Percentiles rank a stretch among this genome's conserved stretches.
Conservation (phyloP, 2,888 invertebrate genomes). For the Axea sp. region DNA sequence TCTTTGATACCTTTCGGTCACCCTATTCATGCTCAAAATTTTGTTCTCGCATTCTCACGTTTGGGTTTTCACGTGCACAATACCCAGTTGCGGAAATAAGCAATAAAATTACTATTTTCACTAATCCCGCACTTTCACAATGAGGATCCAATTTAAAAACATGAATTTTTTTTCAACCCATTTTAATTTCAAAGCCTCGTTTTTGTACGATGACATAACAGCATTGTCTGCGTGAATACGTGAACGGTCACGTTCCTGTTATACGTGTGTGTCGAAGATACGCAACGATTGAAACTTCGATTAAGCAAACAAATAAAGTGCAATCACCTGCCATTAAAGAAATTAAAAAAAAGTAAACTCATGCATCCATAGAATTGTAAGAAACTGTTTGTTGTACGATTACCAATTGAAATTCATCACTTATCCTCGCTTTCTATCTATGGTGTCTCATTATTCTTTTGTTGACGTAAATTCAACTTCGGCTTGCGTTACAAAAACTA, state of each 20-base stretch:
- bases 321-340: constrained; percentile 1
- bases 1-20: constrained; percentile 7
- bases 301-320: constrained; percentile 11
- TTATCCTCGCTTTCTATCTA: no score
- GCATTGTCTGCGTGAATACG: constrained; percentile 10
- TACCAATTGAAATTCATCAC: no score
- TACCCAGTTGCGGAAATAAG: constrained; percentile 20
- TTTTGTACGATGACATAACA: neutral
- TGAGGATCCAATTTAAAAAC: constrained; percentile 32
- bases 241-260: constrained; percentile 35
- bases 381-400: no score
- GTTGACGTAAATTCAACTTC: no score
- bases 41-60: constrained; percentile 21
- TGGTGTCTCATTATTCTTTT: no score
- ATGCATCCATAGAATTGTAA: no score
- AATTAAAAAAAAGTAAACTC: constrained; percentile 1
- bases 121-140: constrained; percentile 36
- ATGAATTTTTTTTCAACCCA: constrained; percentile 18
- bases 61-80: constrained; percentile 4
- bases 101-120: constrained; percentile 29
- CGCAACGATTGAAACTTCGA: neutral
- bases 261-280: constrained; percentile 1
- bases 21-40: constrained; percentile 7
- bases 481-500: no score
- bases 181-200: constrained; percentile 11